phyloP scores from a whole-genome alignment of 2,797 vertebrate genomes.

The Neosilurus hyrtlii region DNA sequence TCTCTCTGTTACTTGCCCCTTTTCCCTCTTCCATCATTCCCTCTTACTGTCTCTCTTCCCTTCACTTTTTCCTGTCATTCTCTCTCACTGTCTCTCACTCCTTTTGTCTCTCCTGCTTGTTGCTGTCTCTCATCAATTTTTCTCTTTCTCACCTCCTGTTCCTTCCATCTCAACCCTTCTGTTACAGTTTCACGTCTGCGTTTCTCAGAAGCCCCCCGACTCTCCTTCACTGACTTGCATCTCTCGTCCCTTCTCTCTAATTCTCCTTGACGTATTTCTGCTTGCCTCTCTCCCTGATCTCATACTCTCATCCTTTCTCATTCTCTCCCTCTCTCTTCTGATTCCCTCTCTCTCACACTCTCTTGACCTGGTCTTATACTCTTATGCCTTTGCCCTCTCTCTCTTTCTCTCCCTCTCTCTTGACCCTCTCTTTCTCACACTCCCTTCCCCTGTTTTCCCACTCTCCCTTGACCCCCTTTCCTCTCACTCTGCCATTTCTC shows the following conservation, averaged over 20 bases:
- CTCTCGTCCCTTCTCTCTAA: neutral
- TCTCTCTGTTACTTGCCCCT: no score
- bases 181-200: neutral
- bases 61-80: no score
- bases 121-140: neutral
- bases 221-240: neutral
- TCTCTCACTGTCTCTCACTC: constrained; percentile 20
- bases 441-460: neutral
- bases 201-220: neutral
- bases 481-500: neutral
- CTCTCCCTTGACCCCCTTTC: neutral
- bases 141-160: no score
- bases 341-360: neutral
- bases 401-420: neutral
- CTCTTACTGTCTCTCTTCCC: no score
- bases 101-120: neutral
- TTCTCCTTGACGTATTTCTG: no score
- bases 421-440: neutral
- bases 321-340: neutral
- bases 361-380: neutral
- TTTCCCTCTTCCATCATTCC: no score
- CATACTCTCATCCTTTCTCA: neutral
- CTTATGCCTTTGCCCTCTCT: neutral
- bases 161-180: neutral
- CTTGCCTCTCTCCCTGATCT: neutral